Evolutionary conservation across 37 sponge, comb jelly and placozoan genomes (phyloP).

Genomic region (Crambe crambe): DNA sequence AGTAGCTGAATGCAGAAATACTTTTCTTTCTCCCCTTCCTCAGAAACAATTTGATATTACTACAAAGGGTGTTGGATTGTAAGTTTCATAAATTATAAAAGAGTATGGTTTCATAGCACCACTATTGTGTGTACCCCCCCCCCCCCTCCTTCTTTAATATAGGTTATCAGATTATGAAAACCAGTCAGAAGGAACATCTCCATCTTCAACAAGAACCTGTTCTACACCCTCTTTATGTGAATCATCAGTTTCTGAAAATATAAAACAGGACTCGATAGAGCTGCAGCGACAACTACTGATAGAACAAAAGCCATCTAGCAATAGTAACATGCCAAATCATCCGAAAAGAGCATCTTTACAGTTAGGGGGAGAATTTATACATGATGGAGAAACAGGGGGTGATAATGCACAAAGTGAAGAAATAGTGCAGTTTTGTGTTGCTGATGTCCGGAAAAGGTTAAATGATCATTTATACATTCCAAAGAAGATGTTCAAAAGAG

Average conservation of each 20-base stretch:
- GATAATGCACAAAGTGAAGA: constrained; percentile 8
- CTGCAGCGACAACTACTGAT: too few species aligned
- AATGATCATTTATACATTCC: constrained; percentile 36
- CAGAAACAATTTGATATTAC: constrained; percentile 66
- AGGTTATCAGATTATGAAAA: not conserved
- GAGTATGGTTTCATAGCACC: too few species aligned
- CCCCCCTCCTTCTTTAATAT: too few species aligned
- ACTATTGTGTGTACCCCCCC: too few species aligned
- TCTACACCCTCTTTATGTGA: constrained; percentile 27
- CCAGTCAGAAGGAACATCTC: constrained; percentile 59
- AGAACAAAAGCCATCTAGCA: too few species aligned
- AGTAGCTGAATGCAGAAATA: constrained; percentile 73
- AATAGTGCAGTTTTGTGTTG: constrained; percentile 61
- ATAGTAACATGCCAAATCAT: too few species aligned
- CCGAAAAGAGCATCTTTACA: too few species aligned
- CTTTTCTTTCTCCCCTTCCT: constrained; percentile 80
- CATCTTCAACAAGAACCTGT: constrained; percentile 14
- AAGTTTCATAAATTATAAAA: constrained; percentile 26
- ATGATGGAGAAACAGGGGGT: not conserved
- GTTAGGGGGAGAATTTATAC: too few species aligned
- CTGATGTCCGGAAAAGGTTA: constrained; percentile 75
- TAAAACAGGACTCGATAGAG: too few species aligned
- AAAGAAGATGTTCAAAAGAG: constrained; percentile 55
- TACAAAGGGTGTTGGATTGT: constrained; percentile 49
- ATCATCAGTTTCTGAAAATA: not conserved